These are phyloP conservation scores for Bettongia penicillata DNA, from an alignment of 2,113 vertebrate species.

Conservation along the genomic window DNA sequence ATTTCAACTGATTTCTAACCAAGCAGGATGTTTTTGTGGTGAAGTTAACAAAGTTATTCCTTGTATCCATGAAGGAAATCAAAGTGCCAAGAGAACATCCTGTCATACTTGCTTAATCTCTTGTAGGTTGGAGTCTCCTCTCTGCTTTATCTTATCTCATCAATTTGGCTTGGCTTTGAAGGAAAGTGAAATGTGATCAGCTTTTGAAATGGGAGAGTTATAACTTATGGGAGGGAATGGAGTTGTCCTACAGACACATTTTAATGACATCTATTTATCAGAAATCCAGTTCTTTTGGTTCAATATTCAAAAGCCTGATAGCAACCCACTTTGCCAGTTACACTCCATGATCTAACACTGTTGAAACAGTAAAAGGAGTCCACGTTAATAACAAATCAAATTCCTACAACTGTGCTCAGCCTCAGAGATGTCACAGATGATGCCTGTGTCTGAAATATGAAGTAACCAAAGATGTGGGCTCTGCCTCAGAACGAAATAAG, in stretches of 20 bases:
- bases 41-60: constrained; percentile 12
- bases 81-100: background rate
- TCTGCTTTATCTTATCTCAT: constrained; percentile 3
- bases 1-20: constrained; percentile 23
- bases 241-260: constrained; percentile 35
- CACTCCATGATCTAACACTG: background rate
- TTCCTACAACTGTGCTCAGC: no score
- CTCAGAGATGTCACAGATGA: background rate
- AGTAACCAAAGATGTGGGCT: background rate
- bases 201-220: constrained; percentile 60
- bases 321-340: background rate
- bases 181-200: constrained; percentile 55
- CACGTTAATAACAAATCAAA: rapidly evolving
- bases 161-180: constrained; percentile 39
- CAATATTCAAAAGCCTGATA: background rate
- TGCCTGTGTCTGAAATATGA: background rate
- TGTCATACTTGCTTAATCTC: no score
- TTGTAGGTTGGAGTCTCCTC: background rate
- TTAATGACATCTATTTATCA: constrained; percentile 53
- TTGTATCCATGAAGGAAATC: background rate
- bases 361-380: background rate
- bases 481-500: rapidly evolving
- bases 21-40: background rate
- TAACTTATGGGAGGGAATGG: constrained; percentile 25
- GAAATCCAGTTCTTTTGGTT: constrained; percentile 24